Conservation (phyloP, 2,797 vertebrate genomes). For the Dryobates pubescens region DNA sequence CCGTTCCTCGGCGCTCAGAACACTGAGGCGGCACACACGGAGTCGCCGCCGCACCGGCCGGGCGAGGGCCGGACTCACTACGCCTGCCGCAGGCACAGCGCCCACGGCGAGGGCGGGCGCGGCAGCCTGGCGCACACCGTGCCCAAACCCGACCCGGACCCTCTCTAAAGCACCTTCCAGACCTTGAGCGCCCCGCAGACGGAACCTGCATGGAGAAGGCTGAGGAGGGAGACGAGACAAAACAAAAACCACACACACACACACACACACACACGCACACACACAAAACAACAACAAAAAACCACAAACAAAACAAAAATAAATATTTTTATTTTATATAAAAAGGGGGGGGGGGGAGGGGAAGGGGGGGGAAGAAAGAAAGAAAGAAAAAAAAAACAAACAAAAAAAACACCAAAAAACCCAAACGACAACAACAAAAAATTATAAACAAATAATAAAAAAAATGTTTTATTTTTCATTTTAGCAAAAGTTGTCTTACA, state of each 20-base stretch:
- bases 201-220: slow-evolving; percentile 17
- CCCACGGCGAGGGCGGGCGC: slow-evolving; percentile 82
- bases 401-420: slow-evolving; percentile 54
- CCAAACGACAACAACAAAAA: too few species aligned
- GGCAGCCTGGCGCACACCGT: slow-evolving; percentile 86
- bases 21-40: slow-evolving; percentile 82
- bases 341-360: slow-evolving; percentile 78
- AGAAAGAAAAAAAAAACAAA: slow-evolving; percentile 72
- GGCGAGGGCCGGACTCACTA: slow-evolving; percentile 94
- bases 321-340: slow-evolving; percentile 99
- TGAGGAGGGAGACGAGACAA: slow-evolving; percentile 42
- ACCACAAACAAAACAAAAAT: slow-evolving; percentile 42
- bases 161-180: slow-evolving; percentile 82
- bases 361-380: too few species aligned
- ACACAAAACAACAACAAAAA: background rate
- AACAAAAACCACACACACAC: slow-evolving; percentile 20
- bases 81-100: slow-evolving; percentile 86
- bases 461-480: slow-evolving; percentile 99
- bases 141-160: slow-evolving; percentile 88
- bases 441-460: too few species aligned
- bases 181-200: background rate
- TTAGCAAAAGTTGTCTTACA: slow-evolving; percentile 99
- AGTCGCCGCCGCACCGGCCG: slow-evolving; percentile 90
- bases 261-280: too few species aligned
- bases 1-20: slow-evolving; percentile 97